These are phyloP conservation scores for Laterallus jamaicensis DNA, from an alignment of 2,113 vertebrate genomes.

Conservation along the genomic window DNA sequence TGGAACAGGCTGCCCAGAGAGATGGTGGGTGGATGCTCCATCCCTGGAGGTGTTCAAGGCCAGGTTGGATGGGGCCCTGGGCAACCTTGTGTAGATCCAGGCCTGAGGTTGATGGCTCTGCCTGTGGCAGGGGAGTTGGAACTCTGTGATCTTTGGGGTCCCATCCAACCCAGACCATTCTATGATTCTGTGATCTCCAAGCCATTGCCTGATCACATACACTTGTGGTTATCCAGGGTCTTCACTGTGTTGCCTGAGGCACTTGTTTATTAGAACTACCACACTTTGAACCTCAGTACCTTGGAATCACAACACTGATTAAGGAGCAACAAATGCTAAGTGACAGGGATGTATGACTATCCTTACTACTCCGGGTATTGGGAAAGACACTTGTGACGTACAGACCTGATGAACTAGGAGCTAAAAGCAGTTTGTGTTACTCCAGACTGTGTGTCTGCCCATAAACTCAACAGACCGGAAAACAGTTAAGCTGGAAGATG, in stretches of 20 bases:
- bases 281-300: neutral
- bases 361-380: neutral
- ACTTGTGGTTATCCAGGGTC: neutral
- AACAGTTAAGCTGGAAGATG: neutral
- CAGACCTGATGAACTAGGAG: neutral
- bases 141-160: too few species aligned
- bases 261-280: neutral
- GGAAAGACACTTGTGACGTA: neutral
- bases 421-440: neutral
- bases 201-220: neutral
- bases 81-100: too few species aligned
- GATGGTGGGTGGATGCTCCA: too few species aligned
- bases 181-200: neutral
- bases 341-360: neutral
- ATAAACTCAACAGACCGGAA: neutral
- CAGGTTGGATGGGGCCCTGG: too few species aligned
- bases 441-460: neutral
- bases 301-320: neutral
- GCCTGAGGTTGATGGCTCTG: too few species aligned
- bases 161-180: too few species aligned
- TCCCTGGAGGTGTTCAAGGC: too few species aligned
- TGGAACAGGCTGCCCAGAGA: too few species aligned
- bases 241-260: neutral
- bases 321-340: neutral
- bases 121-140: too few species aligned